These are phyloP conservation scores for Rhadinocentrus ornatus DNA, from an alignment of 2,797 vertebrate species.

Conservation along the genomic window DNA sequence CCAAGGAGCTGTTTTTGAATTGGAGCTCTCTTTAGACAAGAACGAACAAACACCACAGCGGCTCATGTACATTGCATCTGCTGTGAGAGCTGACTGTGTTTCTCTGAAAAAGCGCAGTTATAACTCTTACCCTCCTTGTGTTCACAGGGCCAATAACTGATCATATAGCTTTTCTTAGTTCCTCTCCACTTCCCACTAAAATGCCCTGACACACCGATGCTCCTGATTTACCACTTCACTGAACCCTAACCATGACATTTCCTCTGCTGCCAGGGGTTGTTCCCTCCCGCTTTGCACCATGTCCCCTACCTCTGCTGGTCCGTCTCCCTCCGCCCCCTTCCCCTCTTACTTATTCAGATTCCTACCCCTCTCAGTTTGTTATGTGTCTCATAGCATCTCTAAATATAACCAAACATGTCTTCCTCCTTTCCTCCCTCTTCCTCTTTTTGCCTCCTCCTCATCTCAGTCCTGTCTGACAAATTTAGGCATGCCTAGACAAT, in stretches of 20 bases:
- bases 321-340: conserved; percentile 51
- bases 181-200: conserved; percentile 76
- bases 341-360: conserved; percentile 69
- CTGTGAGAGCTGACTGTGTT: conserved; percentile 24
- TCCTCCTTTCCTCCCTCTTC: conserved; percentile 72
- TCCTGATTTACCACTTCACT: conserved; percentile 82
- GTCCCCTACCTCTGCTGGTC: conserved; percentile 46
- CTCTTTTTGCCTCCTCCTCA: conserved; percentile 71
- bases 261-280: conserved; percentile 76
- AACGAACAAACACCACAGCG: conserved; percentile 30
- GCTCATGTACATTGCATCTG: conserved; percentile 37
- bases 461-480: conserved; percentile 78
- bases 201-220: conserved; percentile 79
- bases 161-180: conserved; percentile 77
- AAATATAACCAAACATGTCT: conserved; percentile 75
- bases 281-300: conserved; percentile 61
- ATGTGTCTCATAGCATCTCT: conserved; percentile 72
- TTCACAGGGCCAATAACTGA: conserved; percentile 66
- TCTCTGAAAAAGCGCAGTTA: conserved; percentile 53
- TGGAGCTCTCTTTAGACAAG: conserved; percentile 34
- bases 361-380: conserved; percentile 62
- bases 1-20: conserved; percentile 34
- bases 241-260: conserved; percentile 82
- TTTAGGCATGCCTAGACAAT: conserved; percentile 77
- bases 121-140: conserved; percentile 37